phyloP scores from a whole-genome alignment of 2,888 invertebrate species.

The Drosophila greeni region DNA sequence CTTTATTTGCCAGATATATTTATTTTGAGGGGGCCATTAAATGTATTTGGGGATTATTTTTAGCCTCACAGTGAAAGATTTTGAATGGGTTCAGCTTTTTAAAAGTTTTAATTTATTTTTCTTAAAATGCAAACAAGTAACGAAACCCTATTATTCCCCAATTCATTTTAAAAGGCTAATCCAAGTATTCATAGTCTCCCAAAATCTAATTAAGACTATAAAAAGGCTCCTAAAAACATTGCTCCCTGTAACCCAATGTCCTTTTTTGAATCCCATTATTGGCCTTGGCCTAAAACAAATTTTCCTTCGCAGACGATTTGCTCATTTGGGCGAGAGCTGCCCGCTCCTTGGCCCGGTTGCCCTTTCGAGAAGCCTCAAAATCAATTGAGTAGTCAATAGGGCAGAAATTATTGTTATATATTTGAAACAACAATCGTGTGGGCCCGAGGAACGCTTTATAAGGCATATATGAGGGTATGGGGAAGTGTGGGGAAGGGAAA shows the following conservation, averaged over 20 bases:
- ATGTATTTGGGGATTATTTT: neutral
- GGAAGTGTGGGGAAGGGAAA: neutral
- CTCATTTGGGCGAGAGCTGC: conserved; percentile 22
- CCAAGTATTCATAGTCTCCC: neutral
- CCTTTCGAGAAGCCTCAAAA: conserved; percentile 50
- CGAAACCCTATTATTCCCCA: neutral
- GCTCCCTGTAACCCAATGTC: neutral
- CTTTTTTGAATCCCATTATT: conserved; percentile 8
- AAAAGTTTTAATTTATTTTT: neutral
- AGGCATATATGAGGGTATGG: conserved; percentile 23
- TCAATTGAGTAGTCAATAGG: conserved; percentile 76
- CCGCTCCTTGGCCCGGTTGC: conserved; percentile 17
- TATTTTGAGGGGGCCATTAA: neutral
- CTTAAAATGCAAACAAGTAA: neutral
- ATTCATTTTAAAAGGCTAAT: neutral
- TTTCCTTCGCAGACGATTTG: conserved; percentile 21
- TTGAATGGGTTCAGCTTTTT: no score
- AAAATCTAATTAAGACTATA: conserved; percentile 2
- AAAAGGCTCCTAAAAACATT: neutral
- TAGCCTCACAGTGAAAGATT: no score
- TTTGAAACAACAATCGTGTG: conserved; percentile 53
- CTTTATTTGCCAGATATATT: conserved; percentile 5
- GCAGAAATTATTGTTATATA: conserved; percentile 67
- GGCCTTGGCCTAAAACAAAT: conserved; percentile 12
- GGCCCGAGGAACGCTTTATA: conserved; percentile 46